A percentile compares a stretch with the other conserved stretches of the same genome.
phyloP scores from a whole-genome alignment of 1,140 invertebrate species.

The Drosophila aff. region DNA sequence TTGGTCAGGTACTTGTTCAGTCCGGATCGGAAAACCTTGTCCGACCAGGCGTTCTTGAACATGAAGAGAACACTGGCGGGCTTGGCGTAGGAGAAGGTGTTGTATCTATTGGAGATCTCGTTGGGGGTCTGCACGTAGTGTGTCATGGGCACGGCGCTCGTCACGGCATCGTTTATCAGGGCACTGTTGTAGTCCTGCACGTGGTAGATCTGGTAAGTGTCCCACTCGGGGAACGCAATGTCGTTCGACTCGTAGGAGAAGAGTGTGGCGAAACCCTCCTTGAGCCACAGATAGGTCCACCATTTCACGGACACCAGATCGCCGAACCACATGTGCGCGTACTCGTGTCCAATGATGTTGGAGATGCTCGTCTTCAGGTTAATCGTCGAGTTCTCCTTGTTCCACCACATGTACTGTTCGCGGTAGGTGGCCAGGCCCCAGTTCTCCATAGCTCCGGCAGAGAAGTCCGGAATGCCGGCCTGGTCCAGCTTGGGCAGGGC shows the following conservation, averaged over 20 bases:
- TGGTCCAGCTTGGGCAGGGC: constrained; percentile 72
- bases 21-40: constrained; percentile 92
- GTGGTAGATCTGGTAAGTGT: constrained; percentile 88
- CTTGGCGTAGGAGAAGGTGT: constrained; percentile 89
- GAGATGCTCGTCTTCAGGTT: constrained; percentile 85
- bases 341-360: constrained; percentile 88
- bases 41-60: constrained; percentile 96
- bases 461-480: constrained; percentile 74
- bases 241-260: constrained; percentile 85
- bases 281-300: constrained; percentile 87
- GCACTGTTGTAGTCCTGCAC: constrained; percentile 85
- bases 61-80: constrained; percentile 91
- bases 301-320: constrained; percentile 88
- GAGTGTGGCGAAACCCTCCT: constrained; percentile 86
- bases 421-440: constrained; percentile 79
- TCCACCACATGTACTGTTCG: constrained; percentile 76
- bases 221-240: constrained; percentile 78
- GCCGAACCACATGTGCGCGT: constrained; percentile 90
- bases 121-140: constrained; percentile 87
- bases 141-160: constrained; percentile 88
- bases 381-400: constrained; percentile 58
- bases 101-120: constrained; percentile 90
- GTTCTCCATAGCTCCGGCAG: constrained; percentile 80
- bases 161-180: constrained; percentile 53
- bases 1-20: constrained; percentile 91